These are phyloP conservation scores for Pycnonotus jocosus DNA, from an alignment of 2,113 vertebrate species.

Conservation along the genomic window DNA sequence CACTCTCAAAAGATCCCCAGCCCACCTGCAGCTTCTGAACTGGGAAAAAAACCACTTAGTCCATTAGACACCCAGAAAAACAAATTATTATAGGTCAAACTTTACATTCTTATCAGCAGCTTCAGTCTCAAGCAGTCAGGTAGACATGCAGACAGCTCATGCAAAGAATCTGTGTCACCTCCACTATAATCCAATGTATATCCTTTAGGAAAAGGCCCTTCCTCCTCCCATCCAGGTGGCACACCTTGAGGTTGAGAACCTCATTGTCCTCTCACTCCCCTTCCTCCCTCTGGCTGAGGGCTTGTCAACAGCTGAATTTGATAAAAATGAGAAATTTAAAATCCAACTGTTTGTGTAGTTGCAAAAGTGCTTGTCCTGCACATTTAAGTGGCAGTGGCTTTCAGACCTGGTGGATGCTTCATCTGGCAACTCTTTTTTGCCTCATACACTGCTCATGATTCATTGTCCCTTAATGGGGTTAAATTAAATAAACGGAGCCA, in stretches of 20 bases:
- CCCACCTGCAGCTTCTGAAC: neutral
- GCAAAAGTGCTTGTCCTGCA: neutral
- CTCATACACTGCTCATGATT: neutral
- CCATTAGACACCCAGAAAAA: neutral
- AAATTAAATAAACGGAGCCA: neutral
- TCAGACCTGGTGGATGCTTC: neutral
- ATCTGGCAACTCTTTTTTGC: neutral
- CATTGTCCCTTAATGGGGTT: constrained; percentile 5
- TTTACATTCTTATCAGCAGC: neutral
- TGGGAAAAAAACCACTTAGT: neutral
- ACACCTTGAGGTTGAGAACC: neutral
- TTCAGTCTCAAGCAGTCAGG: neutral
- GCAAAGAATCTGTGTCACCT: neutral
- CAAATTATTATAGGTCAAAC: neutral
- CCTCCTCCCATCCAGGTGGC: neutral
- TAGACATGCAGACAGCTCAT: neutral
- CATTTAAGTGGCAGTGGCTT: neutral
- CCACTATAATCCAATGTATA: neutral
- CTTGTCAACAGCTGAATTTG: neutral
- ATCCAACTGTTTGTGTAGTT: neutral
- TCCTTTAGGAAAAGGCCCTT: neutral
- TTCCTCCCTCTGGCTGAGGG: neutral
- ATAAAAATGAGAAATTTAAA: neutral
- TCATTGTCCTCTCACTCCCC: neutral
- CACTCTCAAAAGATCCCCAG: neutral